Evolutionary conservation across 2,113 vertebrate species (phyloP).

Genomic region (Syrmaticus mikado): DNA sequence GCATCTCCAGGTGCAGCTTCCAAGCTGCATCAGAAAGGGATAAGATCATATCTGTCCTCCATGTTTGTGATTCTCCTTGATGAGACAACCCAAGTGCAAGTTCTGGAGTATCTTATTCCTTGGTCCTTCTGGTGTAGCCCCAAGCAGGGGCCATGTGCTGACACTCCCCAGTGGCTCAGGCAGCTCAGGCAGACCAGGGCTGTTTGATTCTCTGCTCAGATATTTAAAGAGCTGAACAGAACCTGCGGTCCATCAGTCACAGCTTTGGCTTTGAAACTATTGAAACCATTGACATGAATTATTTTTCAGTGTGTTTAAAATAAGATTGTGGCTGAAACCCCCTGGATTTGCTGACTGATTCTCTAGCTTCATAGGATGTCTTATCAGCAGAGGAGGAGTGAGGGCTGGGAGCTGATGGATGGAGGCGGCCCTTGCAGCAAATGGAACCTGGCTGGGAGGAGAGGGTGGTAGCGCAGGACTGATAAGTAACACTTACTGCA

Average conservation of each 20-base stretch:
- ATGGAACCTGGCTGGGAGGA: neutral
- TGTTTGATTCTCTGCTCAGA: neutral
- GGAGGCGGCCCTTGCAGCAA: neutral
- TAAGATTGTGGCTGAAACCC: neutral
- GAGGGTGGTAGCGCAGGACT: neutral
- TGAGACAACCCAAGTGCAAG: neutral
- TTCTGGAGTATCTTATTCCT: neutral
- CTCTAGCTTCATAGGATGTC: neutral
- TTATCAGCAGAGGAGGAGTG: neutral
- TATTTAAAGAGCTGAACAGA: neutral
- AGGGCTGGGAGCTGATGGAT: neutral
- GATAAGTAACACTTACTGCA: neutral
- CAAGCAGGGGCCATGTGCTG: neutral
- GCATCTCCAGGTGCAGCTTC: neutral
- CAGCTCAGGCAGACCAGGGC: fast-evolving
- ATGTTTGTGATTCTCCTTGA: neutral
- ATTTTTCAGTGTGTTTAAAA: neutral
- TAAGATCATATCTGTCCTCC: fast-evolving
- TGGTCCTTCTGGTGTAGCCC: neutral
- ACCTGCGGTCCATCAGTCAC: neutral
- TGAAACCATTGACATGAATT: neutral
- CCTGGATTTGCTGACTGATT: neutral
- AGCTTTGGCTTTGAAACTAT: neutral
- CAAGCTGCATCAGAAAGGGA: neutral
- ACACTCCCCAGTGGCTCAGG: neutral